Conservation (phyloP, 2,888 invertebrate genomes). For the Drosophila picticornis region DNA sequence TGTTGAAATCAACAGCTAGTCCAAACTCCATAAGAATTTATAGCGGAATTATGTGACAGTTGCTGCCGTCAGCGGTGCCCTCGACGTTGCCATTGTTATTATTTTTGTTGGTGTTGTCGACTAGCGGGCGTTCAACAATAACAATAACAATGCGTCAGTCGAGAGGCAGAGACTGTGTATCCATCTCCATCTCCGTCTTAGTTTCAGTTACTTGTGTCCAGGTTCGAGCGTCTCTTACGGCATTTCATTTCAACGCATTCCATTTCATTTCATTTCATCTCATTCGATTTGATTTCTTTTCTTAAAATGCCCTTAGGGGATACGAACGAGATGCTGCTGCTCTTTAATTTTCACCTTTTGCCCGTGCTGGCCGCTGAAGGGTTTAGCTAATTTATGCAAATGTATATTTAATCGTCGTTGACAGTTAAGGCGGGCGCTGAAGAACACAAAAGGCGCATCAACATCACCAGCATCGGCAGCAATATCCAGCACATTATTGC, state of each 20-base stretch:
- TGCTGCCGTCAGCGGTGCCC: slow-evolving; percentile 62
- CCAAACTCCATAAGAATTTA: slow-evolving; percentile 80
- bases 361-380: slow-evolving; percentile 48
- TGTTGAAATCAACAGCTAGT: slow-evolving; percentile 82
- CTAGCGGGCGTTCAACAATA: slow-evolving; percentile 60
- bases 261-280: slow-evolving; percentile 52
- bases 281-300: slow-evolving; percentile 69
- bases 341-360: slow-evolving; percentile 74
- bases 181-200: slow-evolving; percentile 11
- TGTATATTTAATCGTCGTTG: slow-evolving; percentile 82
- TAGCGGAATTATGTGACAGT: slow-evolving; percentile 82
- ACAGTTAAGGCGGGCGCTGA: slow-evolving; percentile 76
- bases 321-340: slow-evolving; percentile 49
- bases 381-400: slow-evolving; percentile 81
- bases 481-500: slow-evolving; percentile 30
- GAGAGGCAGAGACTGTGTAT: slow-evolving; percentile 8
- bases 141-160: slow-evolving; percentile 60
- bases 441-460: slow-evolving; percentile 51
- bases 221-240: slow-evolving; percentile 58
- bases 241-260: slow-evolving; percentile 68
- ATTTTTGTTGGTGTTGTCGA: slow-evolving; percentile 35
- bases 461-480: slow-evolving; percentile 17
- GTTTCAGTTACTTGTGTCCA: slow-evolving; percentile 46
- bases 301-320: slow-evolving; percentile 50
- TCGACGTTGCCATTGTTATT: slow-evolving; percentile 18